Evolutionary conservation across 2,113 vertebrate species (phyloP), one percentile per base, ranked within the genome.

Genomic region (Gobius niger): DNA sequence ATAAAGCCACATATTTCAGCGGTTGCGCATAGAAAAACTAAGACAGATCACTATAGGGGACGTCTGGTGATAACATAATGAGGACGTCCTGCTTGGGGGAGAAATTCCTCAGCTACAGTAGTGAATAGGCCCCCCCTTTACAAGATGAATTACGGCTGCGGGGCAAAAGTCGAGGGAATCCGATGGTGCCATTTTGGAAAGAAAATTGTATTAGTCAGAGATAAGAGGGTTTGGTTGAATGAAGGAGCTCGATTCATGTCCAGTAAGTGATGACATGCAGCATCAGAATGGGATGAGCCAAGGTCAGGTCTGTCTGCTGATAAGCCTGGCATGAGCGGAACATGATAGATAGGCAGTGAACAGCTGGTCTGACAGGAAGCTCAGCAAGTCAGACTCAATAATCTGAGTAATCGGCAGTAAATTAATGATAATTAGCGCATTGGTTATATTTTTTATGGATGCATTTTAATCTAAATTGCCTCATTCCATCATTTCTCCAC

Each of bases 51-150:
- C n/a, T 67, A 56, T 70, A 56, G 70, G 80, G 65, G 63, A 81
- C 78, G 61, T 77, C 40, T 68, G 71, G 62, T 85, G 76, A 84
- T 86, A 78, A 75, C 16, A 76, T 70, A 78, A 85, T 83, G 70
- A 84, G 67, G 63, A 63, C 0, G 1, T 18, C 47, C 81, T 40
- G 79, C 83, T 80, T 72, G 51, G 8, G 82, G 83, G 69, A 54
- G n/a, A 78, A 77, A 91, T 86, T 89, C 85, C 85, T 68, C 68
- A 70, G 57, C 62, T 73, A 74, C 72, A 75, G 72, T 69, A n/a
- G 62, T 80, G 86, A 90, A 90, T 77, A 72, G 76, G 83, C 72
- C 64, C 64, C 64, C 77, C 67, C 81, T 83, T 54, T 65, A 78
- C 51, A 41, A 63, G 63, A 54, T 56, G 67, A 77, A 77, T 83